Evolutionary conservation across 2,113 vertebrate genomes (phyloP), one percentile per base, ranked within the genome.

Genomic region (Scomber colias): DNA sequence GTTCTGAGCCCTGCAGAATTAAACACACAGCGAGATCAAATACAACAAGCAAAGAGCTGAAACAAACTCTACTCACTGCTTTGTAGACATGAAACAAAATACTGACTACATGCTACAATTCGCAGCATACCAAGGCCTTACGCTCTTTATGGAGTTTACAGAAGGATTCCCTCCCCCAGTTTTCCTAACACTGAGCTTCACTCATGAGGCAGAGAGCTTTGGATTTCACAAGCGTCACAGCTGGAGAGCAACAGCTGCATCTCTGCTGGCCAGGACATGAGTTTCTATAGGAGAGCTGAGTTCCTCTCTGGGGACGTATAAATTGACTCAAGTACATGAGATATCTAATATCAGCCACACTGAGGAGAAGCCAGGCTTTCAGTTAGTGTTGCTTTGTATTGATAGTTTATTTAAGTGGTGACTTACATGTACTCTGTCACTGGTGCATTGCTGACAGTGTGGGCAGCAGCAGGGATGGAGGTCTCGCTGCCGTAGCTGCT

Each of bases 391-490:
- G 12, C 11, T 55, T 46, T 30, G 17, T 15, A n/a, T 16, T 61
- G 3, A 27, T 0, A 2, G 31, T 50, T 12, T 65, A 19, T 19
- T 17, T 4, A 8, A 48, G 77, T 0, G 12, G 44, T n/a, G 57
- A 95, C 98, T 96, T 94, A 99, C 98, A 99, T 99, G 96, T 99
- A 99, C 92, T 99, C 98, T 0, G 98, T 99, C 89, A 99, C 98
- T 0, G 98, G 98, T 5, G 97, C 98, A 12, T 99, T 99, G 96
- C 97, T 99, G 95, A 99, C 97, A 0, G 98, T 98, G 94, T 99
- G 98, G 13, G 98, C 97, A 0, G 98, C 96, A 0, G 98, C 98
- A 0, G 97, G 98, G 82, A 99, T 97, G 95, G 97, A 99, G 89
- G 96, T 96, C 94, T 99, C 97, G 8, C 98, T 99, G 92, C 97